Conservation (phyloP, 2,797 vertebrate species). For the Hydrocynus forskahlii region DNA sequence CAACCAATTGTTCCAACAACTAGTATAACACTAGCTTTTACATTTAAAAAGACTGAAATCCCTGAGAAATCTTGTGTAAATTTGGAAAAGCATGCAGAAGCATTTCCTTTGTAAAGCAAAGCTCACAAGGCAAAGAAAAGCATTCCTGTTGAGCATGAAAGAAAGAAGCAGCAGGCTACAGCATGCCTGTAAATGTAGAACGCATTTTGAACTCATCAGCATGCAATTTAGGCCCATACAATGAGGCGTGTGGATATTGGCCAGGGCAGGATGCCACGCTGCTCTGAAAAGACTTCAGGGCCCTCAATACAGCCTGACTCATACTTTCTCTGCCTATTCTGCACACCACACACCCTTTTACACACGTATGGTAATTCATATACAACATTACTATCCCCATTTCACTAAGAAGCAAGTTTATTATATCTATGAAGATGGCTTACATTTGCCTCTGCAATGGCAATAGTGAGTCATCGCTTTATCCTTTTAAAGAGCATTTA, state of each 20-base stretch:
- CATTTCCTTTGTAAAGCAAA: background rate
- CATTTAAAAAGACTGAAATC: too few relatives aligned
- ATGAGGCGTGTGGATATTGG: constrained; percentile 22
- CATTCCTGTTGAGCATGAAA: background rate
- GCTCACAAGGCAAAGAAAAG: background rate
- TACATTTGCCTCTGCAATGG: background rate
- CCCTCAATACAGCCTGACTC: background rate
- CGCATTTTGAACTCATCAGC: background rate
- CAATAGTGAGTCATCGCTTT: background rate
- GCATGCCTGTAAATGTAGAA: background rate
- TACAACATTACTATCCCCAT: background rate
- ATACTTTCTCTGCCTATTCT: background rate
- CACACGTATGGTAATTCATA: background rate
- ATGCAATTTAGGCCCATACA: background rate
- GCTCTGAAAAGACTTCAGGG: background rate
- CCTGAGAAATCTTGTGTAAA: too few relatives aligned
- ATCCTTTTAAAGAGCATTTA: background rate
- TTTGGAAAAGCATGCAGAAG: background rate
- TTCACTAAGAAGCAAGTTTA: background rate
- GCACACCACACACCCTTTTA: background rate
- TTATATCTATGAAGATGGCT: too few relatives aligned
- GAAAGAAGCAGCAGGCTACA: background rate
- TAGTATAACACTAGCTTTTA: too few relatives aligned
- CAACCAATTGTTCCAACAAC: background rate
- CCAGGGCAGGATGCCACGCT: constrained; percentile 8